These are phyloP conservation scores for Pollachius pollachius DNA, from an alignment of 2,113 vertebrate species.

Conservation along the genomic window DNA sequence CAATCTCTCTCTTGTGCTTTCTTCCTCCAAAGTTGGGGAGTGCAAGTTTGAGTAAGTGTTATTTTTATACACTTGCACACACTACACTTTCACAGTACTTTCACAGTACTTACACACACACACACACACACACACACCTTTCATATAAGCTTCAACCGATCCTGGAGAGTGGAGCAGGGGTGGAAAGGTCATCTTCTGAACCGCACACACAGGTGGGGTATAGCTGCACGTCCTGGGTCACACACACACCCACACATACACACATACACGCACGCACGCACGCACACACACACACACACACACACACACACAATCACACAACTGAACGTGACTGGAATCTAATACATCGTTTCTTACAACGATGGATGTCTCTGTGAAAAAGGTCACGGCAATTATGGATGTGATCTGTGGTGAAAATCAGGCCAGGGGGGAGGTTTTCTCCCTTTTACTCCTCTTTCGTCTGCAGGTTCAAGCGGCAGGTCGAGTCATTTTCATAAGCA, in stretches of 20 bases:
- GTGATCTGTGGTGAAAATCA: background rate
- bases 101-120: background rate
- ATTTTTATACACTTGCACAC: background rate
- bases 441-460: too few species aligned
- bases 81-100: background rate
- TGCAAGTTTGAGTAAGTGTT: constrained; percentile 58
- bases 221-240: constrained; percentile 41
- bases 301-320: background rate
- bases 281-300: background rate
- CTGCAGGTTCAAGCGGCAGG: background rate
- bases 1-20: background rate
- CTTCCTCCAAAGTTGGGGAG: background rate
- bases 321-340: constrained; percentile 6
- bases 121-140: constrained; percentile 15
- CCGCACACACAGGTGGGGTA: constrained; percentile 44
- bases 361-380: constrained; percentile 4
- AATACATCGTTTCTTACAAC: constrained; percentile 13
- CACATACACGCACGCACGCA: too few species aligned
- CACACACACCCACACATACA: background rate
- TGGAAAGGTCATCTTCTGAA: constrained; percentile 39
- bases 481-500: constrained; percentile 35
- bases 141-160: background rate
- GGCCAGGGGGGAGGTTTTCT: too few species aligned
- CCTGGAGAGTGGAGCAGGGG: constrained; percentile 1
- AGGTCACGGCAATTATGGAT: constrained; percentile 3